Evolutionary conservation across 2,797 vertebrate genomes (phyloP).

Genomic region (Holocentrus rufus): DNA sequence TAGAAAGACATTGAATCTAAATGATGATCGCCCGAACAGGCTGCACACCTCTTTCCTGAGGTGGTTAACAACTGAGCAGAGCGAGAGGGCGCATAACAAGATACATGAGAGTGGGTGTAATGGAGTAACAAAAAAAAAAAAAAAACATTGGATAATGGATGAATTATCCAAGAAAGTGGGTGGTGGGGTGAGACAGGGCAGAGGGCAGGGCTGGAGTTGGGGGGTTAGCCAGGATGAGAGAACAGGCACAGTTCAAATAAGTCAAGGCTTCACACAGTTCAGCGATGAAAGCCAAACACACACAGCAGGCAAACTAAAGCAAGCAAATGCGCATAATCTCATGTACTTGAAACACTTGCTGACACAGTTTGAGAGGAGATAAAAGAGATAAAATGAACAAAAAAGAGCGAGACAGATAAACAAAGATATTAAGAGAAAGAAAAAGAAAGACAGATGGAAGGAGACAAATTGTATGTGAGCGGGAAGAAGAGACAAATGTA

Average conservation of each 20-base stretch:
- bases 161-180: conserved; percentile 51
- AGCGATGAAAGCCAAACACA: conserved; percentile 21
- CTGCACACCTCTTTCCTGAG: conserved; percentile 31
- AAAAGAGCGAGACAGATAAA: conserved; percentile 7
- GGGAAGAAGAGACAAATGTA: conserved; percentile 24
- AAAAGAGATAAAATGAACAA: neutral
- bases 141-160: conserved; percentile 54
- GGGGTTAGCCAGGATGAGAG: conserved; percentile 11
- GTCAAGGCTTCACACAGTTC: neutral
- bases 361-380: conserved; percentile 1
- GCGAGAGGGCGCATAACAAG: conserved; percentile 40
- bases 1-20: conserved; percentile 59
- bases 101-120: conserved; percentile 51
- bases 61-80: conserved; percentile 26
- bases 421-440: neutral
- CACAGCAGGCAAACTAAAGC: neutral
- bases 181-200: conserved; percentile 26
- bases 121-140: conserved; percentile 38
- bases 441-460: neutral
- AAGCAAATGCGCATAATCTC: neutral
- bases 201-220: neutral
- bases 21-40: conserved; percentile 42
- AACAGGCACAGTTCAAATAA: conserved; percentile 2
- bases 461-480: conserved; percentile 13
- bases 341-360: neutral